phyloP scores from a whole-genome alignment of 1,140 invertebrate species.

The Zaprionus gabonicus region DNA sequence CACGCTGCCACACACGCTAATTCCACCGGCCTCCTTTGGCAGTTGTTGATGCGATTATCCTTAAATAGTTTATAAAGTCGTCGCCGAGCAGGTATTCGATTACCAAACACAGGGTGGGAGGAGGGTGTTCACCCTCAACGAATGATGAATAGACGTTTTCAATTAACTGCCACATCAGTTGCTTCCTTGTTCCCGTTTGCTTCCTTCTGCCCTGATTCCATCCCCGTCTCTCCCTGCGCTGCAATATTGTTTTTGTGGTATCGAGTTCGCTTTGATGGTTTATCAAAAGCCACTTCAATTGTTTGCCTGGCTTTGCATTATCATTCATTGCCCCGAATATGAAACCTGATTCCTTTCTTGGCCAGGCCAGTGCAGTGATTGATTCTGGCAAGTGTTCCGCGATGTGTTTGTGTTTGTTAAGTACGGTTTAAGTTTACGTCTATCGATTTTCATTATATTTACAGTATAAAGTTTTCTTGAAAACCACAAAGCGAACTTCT shows the following conservation, averaged over 20 bases:
- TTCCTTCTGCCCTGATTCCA: background rate
- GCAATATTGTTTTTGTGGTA: constrained; percentile 48
- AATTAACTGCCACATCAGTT: constrained; percentile 72
- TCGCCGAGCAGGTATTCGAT: constrained; percentile 70
- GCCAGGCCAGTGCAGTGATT: constrained; percentile 26
- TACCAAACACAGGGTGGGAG: constrained; percentile 33
- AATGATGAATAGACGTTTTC: constrained; percentile 79
- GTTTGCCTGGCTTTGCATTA: constrained; percentile 66
- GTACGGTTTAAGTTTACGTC: constrained; percentile 1
- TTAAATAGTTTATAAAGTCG: constrained; percentile 44
- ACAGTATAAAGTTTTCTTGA: background rate
- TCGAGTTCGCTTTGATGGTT: constrained; percentile 80
- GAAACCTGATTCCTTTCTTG: constrained; percentile 49
- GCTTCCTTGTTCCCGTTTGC: constrained; percentile 30
- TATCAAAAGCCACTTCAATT: constrained; percentile 82
- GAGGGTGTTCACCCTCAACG: background rate
- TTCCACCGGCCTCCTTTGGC: constrained; percentile 25
- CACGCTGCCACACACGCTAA: constrained; percentile 48
- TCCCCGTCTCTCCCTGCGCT: background rate
- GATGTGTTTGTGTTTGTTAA: constrained; percentile 31
- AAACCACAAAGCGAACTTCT: background rate
- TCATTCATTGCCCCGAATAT: constrained; percentile 55
- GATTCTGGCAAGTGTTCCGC: constrained; percentile 46
- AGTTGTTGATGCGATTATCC: constrained; percentile 67
- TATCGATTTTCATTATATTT: constrained; percentile 5